Conservation (phyloP, 1,140 invertebrate genomes). For the Oryzaephilus surinamensis region DNA sequence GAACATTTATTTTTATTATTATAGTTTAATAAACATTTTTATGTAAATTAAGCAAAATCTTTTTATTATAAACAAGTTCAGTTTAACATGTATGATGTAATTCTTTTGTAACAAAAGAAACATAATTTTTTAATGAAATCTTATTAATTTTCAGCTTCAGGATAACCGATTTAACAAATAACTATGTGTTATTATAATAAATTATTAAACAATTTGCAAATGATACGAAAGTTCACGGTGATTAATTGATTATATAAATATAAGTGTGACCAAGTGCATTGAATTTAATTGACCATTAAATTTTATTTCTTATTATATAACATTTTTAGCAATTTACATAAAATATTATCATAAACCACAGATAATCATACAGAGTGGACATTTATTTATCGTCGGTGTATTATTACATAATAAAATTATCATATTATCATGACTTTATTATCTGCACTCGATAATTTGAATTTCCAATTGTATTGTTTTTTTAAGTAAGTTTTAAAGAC, state of each 20-base stretch:
- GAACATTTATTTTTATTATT: background rate
- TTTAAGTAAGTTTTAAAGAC: too few species aligned
- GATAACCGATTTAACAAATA: background rate
- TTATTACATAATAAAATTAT: background rate
- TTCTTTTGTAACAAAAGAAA: slow-evolving; percentile 1
- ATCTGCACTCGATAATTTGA: background rate
- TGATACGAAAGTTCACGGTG: too few species aligned
- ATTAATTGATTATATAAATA: too few species aligned
- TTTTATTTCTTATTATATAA: background rate
- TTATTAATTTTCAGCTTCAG: slow-evolving; percentile 4
- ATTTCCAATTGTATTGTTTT: background rate
- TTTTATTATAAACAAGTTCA: background rate
- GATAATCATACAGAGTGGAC: background rate
- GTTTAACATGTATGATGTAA: background rate
- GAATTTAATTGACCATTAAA: background rate
- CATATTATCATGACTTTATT: background rate
- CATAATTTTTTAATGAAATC: background rate
- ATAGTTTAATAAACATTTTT: background rate
- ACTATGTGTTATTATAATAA: background rate
- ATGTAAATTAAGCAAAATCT: background rate
- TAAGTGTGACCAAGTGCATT: background rate
- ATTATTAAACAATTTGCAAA: too few species aligned
- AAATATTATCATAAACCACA: background rate
- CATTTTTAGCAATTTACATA: background rate
- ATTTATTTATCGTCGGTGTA: background rate